Conservation (phyloP, 1,140 invertebrate species). For the Caenorhabditis remanei region DNA sequence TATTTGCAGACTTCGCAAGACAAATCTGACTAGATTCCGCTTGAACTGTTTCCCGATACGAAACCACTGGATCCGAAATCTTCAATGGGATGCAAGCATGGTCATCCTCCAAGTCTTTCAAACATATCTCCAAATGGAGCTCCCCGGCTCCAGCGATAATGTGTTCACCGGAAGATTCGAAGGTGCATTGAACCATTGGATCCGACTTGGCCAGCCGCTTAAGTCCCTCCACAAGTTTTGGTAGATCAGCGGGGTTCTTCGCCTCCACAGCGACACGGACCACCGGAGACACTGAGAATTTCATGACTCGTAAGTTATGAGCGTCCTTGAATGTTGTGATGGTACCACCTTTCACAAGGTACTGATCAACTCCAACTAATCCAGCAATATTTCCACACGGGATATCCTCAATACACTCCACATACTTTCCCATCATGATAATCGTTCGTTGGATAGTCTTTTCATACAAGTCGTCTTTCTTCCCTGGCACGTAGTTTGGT, state of each 20-base stretch:
- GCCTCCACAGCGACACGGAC: slow-evolving; percentile 99
- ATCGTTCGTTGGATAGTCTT: slow-evolving; percentile 92
- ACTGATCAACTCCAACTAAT: slow-evolving; percentile 99
- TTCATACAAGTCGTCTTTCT: slow-evolving; percentile 98
- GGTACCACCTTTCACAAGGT: slow-evolving; percentile 98
- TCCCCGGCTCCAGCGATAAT: slow-evolving; percentile 99
- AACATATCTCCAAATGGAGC: slow-evolving; percentile 98
- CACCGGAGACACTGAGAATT: slow-evolving; percentile 97
- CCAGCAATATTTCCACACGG: slow-evolving; percentile 99
- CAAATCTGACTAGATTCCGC: slow-evolving; percentile 94
- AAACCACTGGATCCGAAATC: slow-evolving; percentile 98
- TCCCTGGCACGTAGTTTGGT: slow-evolving; percentile 95
- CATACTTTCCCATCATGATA: slow-evolving; percentile 99
- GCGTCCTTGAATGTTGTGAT: slow-evolving; percentile 98
- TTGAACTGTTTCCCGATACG: slow-evolving; percentile 97
- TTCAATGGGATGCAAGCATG: slow-evolving; percentile 99
- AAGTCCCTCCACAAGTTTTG: slow-evolving; percentile 85
- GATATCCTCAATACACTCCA: slow-evolving; percentile 98
- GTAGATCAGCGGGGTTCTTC: slow-evolving; percentile 97
- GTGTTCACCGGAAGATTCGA: slow-evolving; percentile 99
- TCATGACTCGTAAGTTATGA: slow-evolving; percentile 91
- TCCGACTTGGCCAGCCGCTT: slow-evolving; percentile 98
- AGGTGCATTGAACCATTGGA: slow-evolving; percentile 99
- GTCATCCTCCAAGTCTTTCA: slow-evolving; percentile 99
- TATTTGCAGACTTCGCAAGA: slow-evolving; percentile 98